These are phyloP conservation scores for Anodontia alba DNA, from an alignment of 2,888 invertebrate species.

Conservation along the genomic window DNA sequence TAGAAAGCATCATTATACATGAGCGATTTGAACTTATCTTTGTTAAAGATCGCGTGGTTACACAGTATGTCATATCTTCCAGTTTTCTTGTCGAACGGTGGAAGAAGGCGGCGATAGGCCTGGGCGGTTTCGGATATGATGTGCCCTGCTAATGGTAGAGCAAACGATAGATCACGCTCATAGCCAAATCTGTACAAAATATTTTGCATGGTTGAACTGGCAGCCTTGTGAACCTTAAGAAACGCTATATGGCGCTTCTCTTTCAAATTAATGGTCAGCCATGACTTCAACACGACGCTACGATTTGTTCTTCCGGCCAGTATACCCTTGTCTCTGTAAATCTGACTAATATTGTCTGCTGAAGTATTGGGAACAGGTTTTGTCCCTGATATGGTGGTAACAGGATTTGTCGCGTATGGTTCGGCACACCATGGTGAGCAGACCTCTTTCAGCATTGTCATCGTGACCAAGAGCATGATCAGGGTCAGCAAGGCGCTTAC, in stretches of 20 bases:
- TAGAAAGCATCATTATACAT: slow-evolving; percentile 11
- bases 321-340: too few species aligned
- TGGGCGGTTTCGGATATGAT: neutral
- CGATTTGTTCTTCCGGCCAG: too few species aligned
- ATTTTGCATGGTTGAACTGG: slow-evolving; percentile 36
- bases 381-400: too few species aligned
- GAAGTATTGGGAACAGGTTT: too few species aligned
- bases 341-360: too few species aligned
- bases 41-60: slow-evolving; percentile 12
- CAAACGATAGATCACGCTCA: neutral
- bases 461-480: too few species aligned
- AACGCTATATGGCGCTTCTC: slow-evolving; percentile 29
- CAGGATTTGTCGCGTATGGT: too few species aligned
- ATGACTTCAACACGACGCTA: too few species aligned
- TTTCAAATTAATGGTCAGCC: neutral
- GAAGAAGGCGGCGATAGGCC: neutral
- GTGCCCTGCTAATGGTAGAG: neutral
- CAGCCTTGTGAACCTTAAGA: slow-evolving; percentile 39
- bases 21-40: neutral
- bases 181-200: slow-evolving; percentile 30
- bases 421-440: too few species aligned
- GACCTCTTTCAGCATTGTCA: too few species aligned
- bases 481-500: too few species aligned
- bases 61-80: slow-evolving; percentile 10
- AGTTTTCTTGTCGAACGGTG: neutral